These are phyloP conservation scores for Octodon degus DNA, from an alignment of 2,113 vertebrate species.

Conservation along the genomic window DNA sequence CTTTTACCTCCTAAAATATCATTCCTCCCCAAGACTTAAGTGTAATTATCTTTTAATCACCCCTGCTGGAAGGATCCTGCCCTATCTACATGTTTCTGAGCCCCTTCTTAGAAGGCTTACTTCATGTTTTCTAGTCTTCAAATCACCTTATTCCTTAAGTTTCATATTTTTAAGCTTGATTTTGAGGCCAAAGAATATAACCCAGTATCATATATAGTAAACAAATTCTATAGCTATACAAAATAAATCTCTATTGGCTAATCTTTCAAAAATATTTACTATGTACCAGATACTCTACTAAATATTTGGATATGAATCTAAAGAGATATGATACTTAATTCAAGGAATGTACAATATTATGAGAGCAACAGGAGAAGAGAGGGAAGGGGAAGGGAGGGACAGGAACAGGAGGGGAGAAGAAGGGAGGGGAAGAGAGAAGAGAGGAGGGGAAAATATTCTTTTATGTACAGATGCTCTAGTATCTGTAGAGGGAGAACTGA, in stretches of 20 bases:
- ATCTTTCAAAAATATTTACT: neutral
- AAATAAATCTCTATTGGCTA: neutral
- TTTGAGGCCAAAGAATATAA: neutral
- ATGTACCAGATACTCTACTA: neutral
- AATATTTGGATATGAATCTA: neutral
- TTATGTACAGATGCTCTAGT: neutral
- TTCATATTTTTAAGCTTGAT: neutral
- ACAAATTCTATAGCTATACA: neutral
- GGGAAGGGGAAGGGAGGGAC: too few relatives aligned
- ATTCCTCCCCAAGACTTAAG: neutral
- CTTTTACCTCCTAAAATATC: neutral
- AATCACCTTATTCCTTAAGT: neutral
- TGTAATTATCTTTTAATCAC: conserved; percentile 2
- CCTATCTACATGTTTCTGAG: neutral
- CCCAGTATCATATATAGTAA: neutral
- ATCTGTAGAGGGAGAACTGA: neutral
- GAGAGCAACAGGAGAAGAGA: neutral
- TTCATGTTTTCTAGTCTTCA: neutral
- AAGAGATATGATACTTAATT: neutral
- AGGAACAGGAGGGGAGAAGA: too few relatives aligned
- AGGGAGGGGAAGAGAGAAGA: neutral
- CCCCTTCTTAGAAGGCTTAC: neutral
- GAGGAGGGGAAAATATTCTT: neutral
- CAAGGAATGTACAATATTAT: neutral
- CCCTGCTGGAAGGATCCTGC: neutral